Evolutionary conservation across 1,140 invertebrate species (phyloP), one percentile per base, ranked within the genome.

Genomic region (Pogonognathellus flavescens): DNA sequence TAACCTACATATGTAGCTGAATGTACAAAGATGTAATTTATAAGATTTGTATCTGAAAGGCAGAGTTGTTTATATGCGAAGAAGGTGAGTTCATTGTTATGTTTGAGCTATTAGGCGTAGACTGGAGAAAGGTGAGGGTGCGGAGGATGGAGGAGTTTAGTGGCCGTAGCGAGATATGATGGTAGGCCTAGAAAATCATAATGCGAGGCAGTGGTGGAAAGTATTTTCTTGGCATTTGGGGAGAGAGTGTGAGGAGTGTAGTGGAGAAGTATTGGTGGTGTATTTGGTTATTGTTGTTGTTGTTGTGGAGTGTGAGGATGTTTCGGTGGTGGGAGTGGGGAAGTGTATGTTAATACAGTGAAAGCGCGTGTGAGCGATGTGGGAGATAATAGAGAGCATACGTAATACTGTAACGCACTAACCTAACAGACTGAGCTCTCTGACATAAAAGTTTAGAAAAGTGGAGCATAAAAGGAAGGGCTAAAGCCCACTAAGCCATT

Each of bases 401-500:
- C 20, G 60, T 25, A 20, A 66, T 22, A 66, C 53, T 14, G 9
- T 16, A 11, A 55, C 53, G 53, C 62, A 10, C 62, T 25, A 22
- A 20, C 22, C 0, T 25, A 41, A 76, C 14, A 25, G 31, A 76
- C 10, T 22, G 22, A 70, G 62, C 62, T 41, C 62, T 76, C 70
- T 76, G 70, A 76, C 31, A 76, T 41, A 76, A 76, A 76, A 50
- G 70, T 76, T 50, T 25, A 50, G 70, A 50, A 76, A 76, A 76
- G 70, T 76, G 70, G 70, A 76, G 49, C 70, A 76, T 76, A 76
- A 76, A 76, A 66, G 49, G 70, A 76, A 76, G 70, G 70, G 70
- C 70, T 76, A 76, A 76, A 76, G 41, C 70, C 70, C 70, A 76
- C 70, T 76, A 76, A 76, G 70, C 70, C 41, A 76, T 76, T 76